Conservation (phyloP, 2,113 vertebrate genomes). For the Boulengeromyrus knoepffleri region DNA sequence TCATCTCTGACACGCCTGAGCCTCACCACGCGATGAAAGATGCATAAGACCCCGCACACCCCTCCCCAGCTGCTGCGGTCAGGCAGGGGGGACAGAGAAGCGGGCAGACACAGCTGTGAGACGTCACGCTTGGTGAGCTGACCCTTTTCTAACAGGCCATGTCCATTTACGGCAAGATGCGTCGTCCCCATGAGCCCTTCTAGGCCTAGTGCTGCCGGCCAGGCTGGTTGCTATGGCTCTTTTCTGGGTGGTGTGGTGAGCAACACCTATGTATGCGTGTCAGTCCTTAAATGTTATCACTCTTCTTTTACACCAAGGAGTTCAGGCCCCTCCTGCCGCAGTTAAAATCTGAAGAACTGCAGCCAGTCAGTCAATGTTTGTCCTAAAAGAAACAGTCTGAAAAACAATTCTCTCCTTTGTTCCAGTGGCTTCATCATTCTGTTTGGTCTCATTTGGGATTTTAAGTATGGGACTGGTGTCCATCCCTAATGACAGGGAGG, state of each 20-base stretch:
- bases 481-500: not conserved
- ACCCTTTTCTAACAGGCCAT: not conserved
- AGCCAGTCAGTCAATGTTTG: not conserved
- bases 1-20: not conserved
- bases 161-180: not conserved
- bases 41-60: slow-evolving; percentile 31
- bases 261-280: not conserved
- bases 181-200: not conserved
- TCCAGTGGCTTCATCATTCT: not conserved
- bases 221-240: not conserved
- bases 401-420: not conserved
- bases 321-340: not conserved
- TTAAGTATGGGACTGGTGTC: not conserved
- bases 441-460: not conserved
- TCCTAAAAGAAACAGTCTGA: not conserved
- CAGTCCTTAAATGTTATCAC: not conserved
- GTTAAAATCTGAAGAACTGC: not conserved
- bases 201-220: not conserved
- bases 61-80: not conserved
- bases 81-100: not conserved
- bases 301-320: too few species aligned
- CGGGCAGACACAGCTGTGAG: not conserved
- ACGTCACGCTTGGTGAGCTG: not conserved
- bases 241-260: not conserved
- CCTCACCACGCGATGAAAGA: slow-evolving; percentile 20